A percentile compares a stretch with the other conserved stretches of the same genome.
These are phyloP conservation scores for Galendromus occidentalis DNA, from an alignment of 1,140 invertebrate species.

Conservation along the genomic window DNA sequence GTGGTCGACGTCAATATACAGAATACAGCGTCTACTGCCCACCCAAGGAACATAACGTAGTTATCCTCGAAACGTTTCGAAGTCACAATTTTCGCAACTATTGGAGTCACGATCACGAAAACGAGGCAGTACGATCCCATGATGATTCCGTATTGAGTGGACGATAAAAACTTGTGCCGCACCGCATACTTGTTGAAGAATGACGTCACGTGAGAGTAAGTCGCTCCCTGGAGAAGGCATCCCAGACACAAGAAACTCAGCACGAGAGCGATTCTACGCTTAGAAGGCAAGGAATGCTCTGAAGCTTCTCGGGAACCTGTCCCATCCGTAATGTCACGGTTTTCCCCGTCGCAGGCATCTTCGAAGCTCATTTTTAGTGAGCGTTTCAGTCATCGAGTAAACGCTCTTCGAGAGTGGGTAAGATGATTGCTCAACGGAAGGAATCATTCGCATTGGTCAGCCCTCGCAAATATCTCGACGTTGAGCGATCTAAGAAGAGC, in stretches of 20 bases:
- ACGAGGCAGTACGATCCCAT: slow-evolving; percentile 4
- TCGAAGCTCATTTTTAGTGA: too few species aligned
- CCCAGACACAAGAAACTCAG: background rate
- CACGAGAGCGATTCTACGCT: too few species aligned
- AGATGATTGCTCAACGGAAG: too few species aligned
- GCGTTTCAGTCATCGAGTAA: too few species aligned
- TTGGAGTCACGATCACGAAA: background rate
- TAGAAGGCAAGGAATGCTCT: too few species aligned
- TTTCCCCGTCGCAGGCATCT: too few species aligned
- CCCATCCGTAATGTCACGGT: too few species aligned
- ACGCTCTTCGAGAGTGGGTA: too few species aligned
- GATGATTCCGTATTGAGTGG: background rate
- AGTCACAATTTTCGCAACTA: background rate
- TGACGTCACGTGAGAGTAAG: background rate
- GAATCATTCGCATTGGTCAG: too few species aligned
- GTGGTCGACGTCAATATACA: background rate
- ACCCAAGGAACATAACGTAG: background rate
- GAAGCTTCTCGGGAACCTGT: too few species aligned
- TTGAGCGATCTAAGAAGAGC: too few species aligned
- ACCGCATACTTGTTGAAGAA: slow-evolving; percentile 6
- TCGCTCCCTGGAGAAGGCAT: background rate
- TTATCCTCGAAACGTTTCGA: background rate
- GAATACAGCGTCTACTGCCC: background rate
- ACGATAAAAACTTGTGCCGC: background rate
- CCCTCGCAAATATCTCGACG: too few species aligned